Evolutionary conservation across 2,888 invertebrate genomes (phyloP), one percentile per base, ranked within the genome.

Genomic region (Epiblema foenella): DNA sequence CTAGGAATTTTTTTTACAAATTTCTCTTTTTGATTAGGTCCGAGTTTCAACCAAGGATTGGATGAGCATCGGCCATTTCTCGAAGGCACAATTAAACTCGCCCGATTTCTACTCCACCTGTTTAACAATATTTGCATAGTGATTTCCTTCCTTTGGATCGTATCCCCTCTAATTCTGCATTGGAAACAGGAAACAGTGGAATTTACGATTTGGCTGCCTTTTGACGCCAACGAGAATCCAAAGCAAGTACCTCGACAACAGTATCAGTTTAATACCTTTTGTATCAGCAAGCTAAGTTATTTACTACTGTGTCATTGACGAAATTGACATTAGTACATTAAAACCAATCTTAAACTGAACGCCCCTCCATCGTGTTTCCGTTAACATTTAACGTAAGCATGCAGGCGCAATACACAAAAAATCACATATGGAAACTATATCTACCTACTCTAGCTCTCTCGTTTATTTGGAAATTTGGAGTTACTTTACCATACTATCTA

Each of bases 191-290:
- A 83, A 70, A 65, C 73, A 17, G 77, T 85, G 56, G 85, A 86
- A 73, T 85, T 89, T 74, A 76, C 84, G 71, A 84, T 89, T 75
- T 89, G 88, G 89, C 73, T 89, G 69, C 89, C 89, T 29, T 88
- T 87, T 76, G 82, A 88, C 74, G 75, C 77, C 15, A 81, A 83
- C 76, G 69, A 71, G 54, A 78, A 81, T 73, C 81, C 82, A 18
- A 76, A 82, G 89, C 89, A 79, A 85, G 85, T 85, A 67, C 46
- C 18, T 54, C n/a, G n/a, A 37, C 18, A 20, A 12, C 33, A 33
- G 33, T 33, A 33, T 33, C 33, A 3, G 33, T n/a, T 63, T 5
- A n/a, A 2, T 33, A 29, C 9, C n/a, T 29, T 7, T 9, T 29
- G 12, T 15, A 33, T 33, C 33, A 1, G 8, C 33, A 33, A 33